A percentile compares a stretch with the other conserved stretches of the same genome.
phyloP scores from a whole-genome alignment of 2,797 vertebrate genomes.

The Enteromius treurensis region DNA sequence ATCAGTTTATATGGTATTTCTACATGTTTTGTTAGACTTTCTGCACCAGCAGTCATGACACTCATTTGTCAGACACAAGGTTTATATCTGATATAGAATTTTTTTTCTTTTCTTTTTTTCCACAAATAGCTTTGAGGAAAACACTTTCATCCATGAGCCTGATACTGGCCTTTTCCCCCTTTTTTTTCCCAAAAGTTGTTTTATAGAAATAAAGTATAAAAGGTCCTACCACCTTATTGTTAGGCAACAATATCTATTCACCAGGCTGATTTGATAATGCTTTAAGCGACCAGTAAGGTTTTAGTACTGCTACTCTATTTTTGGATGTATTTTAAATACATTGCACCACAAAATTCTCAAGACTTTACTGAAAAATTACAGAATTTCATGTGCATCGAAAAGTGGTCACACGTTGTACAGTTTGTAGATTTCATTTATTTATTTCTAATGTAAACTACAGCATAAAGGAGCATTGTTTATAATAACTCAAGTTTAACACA shows the following conservation, averaged over 20 bases:
- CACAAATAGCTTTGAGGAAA: background rate
- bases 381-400: background rate
- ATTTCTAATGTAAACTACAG: background rate
- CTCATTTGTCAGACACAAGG: background rate
- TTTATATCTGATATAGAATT: conserved; percentile 2
- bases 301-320: background rate
- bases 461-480: background rate
- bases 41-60: background rate
- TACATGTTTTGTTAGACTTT: background rate
- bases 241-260: background rate
- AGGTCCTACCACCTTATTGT: background rate
- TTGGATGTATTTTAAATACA: background rate
- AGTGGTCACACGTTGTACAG: too few species aligned
- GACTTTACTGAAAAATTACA: background rate
- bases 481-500: background rate
- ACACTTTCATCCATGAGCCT: background rate
- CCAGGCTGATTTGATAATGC: background rate
- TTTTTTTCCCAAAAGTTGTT: background rate
- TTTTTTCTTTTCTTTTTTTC: background rate
- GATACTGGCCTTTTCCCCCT: background rate
- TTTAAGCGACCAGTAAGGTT: background rate
- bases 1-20: too few species aligned
- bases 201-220: background rate
- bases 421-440: background rate
- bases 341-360: background rate